A percentile compares a stretch with the other conserved stretches of the same genome.
Conservation (phyloP, 2,797 vertebrate genomes). For the Eulemur mongoz region DNA sequence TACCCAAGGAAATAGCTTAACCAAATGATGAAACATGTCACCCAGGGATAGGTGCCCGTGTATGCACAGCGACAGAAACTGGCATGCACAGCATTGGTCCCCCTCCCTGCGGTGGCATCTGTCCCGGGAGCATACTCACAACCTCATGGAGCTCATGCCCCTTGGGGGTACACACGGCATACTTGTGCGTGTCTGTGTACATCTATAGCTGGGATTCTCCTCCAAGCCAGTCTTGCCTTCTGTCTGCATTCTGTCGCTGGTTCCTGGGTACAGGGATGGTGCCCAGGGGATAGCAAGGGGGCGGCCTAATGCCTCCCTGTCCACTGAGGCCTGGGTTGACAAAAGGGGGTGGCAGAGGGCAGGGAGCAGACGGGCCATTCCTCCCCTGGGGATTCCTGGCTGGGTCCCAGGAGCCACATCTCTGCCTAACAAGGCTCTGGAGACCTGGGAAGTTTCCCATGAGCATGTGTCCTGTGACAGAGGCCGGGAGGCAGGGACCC, state of each 20-base stretch:
- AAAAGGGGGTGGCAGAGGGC: background rate
- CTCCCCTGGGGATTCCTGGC: background rate
- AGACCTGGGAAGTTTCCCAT: background rate
- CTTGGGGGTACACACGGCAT: background rate
- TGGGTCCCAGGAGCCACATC: background rate
- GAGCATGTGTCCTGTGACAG: background rate
- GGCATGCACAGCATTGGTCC: too few species aligned
- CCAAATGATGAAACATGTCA: too few species aligned
- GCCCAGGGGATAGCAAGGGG: background rate
- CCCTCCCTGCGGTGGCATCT: too few species aligned
- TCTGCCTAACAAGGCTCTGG: background rate
- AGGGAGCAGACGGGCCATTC: background rate
- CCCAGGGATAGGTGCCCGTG: too few species aligned
- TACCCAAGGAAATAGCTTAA: too few species aligned
- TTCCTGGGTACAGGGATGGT: background rate
- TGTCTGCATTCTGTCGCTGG: background rate
- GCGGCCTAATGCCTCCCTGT: background rate
- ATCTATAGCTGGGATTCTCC: background rate
- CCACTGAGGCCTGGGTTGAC: background rate
- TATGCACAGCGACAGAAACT: too few species aligned
- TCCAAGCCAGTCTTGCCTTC: background rate
- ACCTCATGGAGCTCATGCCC: too few species aligned
- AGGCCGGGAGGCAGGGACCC: background rate
- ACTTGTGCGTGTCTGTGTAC: background rate
- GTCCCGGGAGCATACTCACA: too few species aligned